Percentiles rank a stretch among this genome's conserved stretches.
phyloP scores from a whole-genome alignment of 2,113 vertebrate species.

The Perognathus longimembris region DNA sequence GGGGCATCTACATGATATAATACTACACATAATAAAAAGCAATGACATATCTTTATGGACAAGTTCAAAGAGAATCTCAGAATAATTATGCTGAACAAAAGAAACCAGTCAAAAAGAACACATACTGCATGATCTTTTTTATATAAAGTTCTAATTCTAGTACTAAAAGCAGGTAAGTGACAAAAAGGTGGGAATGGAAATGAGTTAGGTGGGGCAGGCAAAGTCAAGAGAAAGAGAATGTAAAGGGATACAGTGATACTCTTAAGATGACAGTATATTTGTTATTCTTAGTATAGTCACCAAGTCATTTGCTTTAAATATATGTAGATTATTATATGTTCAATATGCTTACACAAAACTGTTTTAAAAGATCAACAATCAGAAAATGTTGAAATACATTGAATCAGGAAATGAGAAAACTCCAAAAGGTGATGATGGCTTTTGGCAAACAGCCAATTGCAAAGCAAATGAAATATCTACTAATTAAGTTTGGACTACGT shows the following conservation, averaged over 20 bases:
- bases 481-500: not conserved
- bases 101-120: conserved; percentile 9
- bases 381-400: conserved; percentile 28
- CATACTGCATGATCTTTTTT: not conserved
- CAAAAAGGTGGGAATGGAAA: not conserved
- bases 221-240: not conserved
- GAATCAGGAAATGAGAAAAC: not conserved
- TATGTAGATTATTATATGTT: not conserved
- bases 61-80: not conserved
- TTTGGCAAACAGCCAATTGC: not conserved
- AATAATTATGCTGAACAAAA: not conserved
- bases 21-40: not conserved
- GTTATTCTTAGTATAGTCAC: not conserved
- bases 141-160: conserved; percentile 11
- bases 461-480: not conserved
- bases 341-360: not conserved
- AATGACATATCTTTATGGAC: not conserved
- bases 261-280: not conserved
- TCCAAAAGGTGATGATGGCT: not conserved
- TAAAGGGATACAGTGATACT: not conserved
- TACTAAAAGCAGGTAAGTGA: not conserved
- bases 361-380: not conserved
- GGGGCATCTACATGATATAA: not conserved
- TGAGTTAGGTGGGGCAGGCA: not conserved
- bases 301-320: not conserved